A percentile compares a stretch with the other conserved stretches of the same genome.
phyloP scores from a whole-genome alignment of 1,140 invertebrate species.

The Liolophura sinensis region DNA sequence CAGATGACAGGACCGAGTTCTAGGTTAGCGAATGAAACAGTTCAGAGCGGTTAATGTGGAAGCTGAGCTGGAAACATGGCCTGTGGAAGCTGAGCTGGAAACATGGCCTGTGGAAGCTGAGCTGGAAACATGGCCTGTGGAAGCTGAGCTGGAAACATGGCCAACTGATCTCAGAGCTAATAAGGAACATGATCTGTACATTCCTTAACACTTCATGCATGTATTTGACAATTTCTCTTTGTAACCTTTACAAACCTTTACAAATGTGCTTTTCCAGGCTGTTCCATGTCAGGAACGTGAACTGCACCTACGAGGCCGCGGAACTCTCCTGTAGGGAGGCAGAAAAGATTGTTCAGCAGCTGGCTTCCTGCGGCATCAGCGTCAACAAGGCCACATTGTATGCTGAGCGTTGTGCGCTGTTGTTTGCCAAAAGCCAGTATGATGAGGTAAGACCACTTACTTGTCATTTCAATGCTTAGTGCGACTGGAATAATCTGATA shows the following conservation, averaged over 20 bases:
- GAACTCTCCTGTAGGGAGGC: slow-evolving; percentile 68
- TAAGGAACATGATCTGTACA: neutral
- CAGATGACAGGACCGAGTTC: no score
- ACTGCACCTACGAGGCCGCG: slow-evolving; percentile 76
- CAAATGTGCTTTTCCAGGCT: slow-evolving; percentile 67
- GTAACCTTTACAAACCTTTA: no score
- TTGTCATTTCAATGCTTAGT: no score
- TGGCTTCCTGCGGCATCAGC: slow-evolving; percentile 56
- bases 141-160: no score
- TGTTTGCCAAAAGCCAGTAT: slow-evolving; percentile 82
- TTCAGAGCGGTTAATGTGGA: no score
- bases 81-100: no score
- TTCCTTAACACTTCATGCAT: slow-evolving; percentile 2
- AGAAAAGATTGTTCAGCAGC: slow-evolving; percentile 60
- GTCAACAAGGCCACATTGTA: slow-evolving; percentile 73
- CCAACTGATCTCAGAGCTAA: no score
- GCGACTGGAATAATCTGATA: no score
- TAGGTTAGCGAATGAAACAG: no score
- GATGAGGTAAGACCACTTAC: slow-evolving; percentile 64
- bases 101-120: no score
- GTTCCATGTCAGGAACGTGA: slow-evolving; percentile 77
- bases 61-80: no score
- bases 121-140: no score
- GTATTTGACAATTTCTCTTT: slow-evolving; percentile 14
- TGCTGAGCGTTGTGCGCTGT: slow-evolving; percentile 77